Conservation (phyloP, 2,888 invertebrate species). For the Diachrysia chrysitis region DNA sequence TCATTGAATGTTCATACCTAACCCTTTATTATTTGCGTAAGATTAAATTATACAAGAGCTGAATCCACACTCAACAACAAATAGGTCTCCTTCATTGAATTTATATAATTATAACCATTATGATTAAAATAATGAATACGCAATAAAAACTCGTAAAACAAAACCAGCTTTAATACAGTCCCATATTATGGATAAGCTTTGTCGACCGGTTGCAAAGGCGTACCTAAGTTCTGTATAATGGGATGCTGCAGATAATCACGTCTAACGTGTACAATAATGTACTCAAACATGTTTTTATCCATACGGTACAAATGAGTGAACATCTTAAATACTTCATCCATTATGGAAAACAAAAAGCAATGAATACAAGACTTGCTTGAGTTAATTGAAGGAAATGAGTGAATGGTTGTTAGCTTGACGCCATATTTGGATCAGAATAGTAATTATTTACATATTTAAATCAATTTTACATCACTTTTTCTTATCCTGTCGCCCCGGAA, state of each 20-base stretch:
- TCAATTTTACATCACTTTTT: background rate
- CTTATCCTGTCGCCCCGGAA: background rate
- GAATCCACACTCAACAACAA: too few species aligned
- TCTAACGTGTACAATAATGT: conserved; percentile 23
- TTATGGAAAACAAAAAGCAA: conserved; percentile 23
- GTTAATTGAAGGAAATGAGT: conserved; percentile 30
- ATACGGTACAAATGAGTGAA: conserved; percentile 15
- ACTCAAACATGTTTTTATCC: conserved; percentile 32
- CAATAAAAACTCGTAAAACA: conserved; percentile 14
- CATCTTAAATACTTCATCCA: conserved; percentile 9
- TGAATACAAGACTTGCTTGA: conserved; percentile 17
- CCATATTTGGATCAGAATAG: conserved; percentile 20
- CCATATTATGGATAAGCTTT: conserved; percentile 26
- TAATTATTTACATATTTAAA: background rate
- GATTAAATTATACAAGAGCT: too few species aligned
- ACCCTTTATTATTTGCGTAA: too few species aligned
- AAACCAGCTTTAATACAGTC: conserved; percentile 9
- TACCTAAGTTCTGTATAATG: conserved; percentile 27
- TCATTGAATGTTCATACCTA: too few species aligned
- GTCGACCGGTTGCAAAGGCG: conserved; percentile 30
- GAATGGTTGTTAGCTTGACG: conserved; percentile 9
- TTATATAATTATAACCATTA: too few species aligned
- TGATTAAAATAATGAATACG: background rate
- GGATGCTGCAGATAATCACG: conserved; percentile 32
- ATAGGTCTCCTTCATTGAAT: too few species aligned